phyloP scores from a whole-genome alignment of 2,113 vertebrate genomes.

The Gila orcuttii region DNA sequence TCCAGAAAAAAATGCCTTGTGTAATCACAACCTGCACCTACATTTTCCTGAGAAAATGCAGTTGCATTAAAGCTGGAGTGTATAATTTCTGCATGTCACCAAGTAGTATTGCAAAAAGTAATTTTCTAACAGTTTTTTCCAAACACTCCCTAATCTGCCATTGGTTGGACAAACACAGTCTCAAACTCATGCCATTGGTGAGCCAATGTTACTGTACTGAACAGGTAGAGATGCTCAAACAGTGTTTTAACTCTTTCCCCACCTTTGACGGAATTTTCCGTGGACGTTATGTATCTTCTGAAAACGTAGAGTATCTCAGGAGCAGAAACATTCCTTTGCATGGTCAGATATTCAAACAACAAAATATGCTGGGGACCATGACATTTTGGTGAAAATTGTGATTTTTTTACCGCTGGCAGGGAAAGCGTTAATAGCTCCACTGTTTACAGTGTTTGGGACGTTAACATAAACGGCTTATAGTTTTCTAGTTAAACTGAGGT shows the following conservation, averaged over 20 bases:
- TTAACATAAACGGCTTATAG: neutral
- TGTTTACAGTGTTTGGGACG: neutral
- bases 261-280: no score
- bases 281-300: no score
- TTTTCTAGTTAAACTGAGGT: neutral
- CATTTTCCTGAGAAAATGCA: neutral
- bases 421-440: neutral
- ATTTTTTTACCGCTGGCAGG: no score
- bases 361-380: no score
- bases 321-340: no score
- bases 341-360: no score
- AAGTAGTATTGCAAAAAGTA: neutral
- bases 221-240: neutral
- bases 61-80: neutral
- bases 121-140: neutral
- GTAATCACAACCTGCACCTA: neutral
- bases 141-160: neutral
- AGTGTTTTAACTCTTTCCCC: neutral
- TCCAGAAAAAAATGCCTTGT: neutral
- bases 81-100: neutral
- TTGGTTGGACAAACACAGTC: neutral
- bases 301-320: no score
- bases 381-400: no score
- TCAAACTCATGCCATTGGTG: neutral
- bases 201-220: neutral